These are phyloP conservation scores for Ophioninae sp. DNA, from an alignment of 2,888 invertebrate genomes.

Conservation along the genomic window DNA sequence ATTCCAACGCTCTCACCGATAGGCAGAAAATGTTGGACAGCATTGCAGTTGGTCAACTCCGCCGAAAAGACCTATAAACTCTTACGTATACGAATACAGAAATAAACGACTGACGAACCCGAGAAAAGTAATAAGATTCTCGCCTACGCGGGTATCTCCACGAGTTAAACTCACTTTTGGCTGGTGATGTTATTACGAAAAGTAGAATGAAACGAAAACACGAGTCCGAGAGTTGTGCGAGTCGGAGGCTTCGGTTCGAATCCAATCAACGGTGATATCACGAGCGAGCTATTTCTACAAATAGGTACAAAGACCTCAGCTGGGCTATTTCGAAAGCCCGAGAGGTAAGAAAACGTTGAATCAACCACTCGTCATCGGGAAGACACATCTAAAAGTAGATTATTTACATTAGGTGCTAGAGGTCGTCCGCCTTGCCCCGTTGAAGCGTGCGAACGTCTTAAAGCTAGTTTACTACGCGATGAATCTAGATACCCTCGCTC, in stretches of 20 bases:
- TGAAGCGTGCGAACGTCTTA: neutral
- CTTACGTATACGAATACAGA: too few species aligned
- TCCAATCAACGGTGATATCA: neutral
- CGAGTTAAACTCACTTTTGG: conserved; percentile 12
- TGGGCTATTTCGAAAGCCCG: neutral
- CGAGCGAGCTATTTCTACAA: neutral
- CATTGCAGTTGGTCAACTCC: neutral
- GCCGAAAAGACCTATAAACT: too few species aligned
- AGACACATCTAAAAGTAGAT: neutral
- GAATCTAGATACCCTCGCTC: too few species aligned
- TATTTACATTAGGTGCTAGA: neutral
- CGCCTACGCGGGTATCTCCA: conserved; percentile 30
- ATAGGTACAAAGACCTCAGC: neutral
- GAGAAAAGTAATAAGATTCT: conserved; percentile 39
- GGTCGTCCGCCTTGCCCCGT: neutral
- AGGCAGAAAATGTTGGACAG: conserved; percentile 34
- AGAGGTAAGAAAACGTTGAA: neutral
- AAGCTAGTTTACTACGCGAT: too few species aligned
- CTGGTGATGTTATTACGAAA: conserved; percentile 7
- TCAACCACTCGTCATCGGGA: neutral
- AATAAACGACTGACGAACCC: neutral
- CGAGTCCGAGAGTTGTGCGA: neutral
- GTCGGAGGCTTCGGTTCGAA: neutral
- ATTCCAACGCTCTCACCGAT: conserved; percentile 23
- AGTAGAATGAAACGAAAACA: neutral